Evolutionary conservation across 2,888 invertebrate species (phyloP).

Genomic region (Chrysomela aeneicollis): DNA sequence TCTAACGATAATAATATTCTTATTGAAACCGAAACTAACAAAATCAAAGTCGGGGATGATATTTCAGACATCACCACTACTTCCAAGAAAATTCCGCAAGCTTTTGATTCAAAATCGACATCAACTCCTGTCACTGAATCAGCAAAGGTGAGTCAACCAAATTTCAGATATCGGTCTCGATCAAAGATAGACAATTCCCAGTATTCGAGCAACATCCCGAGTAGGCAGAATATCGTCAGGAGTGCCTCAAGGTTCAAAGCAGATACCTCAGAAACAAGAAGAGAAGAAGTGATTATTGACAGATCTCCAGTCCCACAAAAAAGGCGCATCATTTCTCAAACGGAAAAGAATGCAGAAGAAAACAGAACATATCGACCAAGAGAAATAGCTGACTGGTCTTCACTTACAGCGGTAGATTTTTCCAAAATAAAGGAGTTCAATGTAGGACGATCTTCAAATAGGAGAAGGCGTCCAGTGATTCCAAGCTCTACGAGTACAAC

Average conservation of each 20-base stretch:
- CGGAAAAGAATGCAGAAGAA: slow-evolving; percentile 47
- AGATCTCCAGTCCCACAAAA: slow-evolving; percentile 9
- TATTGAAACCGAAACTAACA: slow-evolving; percentile 25
- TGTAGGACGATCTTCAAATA: slow-evolving; percentile 26
- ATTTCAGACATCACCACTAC: not conserved
- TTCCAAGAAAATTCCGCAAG: slow-evolving; percentile 44
- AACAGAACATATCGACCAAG: slow-evolving; percentile 56
- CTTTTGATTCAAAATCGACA: slow-evolving; percentile 54
- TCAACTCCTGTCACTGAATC: slow-evolving; percentile 54
- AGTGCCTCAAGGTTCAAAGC: slow-evolving; percentile 42
- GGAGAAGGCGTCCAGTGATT: slow-evolving; percentile 42
- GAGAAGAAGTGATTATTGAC: slow-evolving; percentile 9
- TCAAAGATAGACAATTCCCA: slow-evolving; percentile 37
- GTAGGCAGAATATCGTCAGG: slow-evolving; percentile 44
- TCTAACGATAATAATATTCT: slow-evolving; percentile 23
- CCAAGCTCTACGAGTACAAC: slow-evolving; percentile 33
- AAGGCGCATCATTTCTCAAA: slow-evolving; percentile 32
- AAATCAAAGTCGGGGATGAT: not conserved
- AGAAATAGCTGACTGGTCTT: slow-evolving; percentile 64
- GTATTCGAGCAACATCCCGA: slow-evolving; percentile 21
- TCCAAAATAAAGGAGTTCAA: slow-evolving; percentile 41
- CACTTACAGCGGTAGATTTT: slow-evolving; percentile 65
- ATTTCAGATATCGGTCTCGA: slow-evolving; percentile 47
- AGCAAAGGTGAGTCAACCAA: slow-evolving; percentile 64
- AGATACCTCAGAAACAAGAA: slow-evolving; percentile 11